phyloP scores from a whole-genome alignment of 1,140 invertebrate species.

The Lysiphlebus fabarum region DNA sequence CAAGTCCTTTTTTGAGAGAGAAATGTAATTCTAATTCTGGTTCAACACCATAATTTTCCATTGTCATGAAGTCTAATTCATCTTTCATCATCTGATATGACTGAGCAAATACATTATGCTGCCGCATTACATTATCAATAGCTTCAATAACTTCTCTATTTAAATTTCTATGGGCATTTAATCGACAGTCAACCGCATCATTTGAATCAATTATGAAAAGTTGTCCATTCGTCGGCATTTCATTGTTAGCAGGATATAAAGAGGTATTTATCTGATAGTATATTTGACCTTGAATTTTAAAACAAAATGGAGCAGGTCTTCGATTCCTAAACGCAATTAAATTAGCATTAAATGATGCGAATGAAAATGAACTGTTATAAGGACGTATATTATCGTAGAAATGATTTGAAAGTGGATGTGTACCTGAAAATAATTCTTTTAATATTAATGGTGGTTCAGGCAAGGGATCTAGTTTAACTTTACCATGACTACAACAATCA shows the following conservation, averaged over 20 bases:
- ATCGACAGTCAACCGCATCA: not conserved
- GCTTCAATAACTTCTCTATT: not conserved
- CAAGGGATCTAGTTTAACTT: conserved; percentile 14
- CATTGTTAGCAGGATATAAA: conserved; percentile 8
- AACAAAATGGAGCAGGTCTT: conserved; percentile 18
- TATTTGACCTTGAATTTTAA: conserved; percentile 21
- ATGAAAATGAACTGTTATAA: conserved; percentile 26
- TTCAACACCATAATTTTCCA: not conserved
- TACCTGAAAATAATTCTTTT: conserved; percentile 15
- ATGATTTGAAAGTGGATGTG: conserved; percentile 15
- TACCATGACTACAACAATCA: conserved; percentile 23
- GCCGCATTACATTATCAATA: not conserved
- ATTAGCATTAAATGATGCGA: conserved; percentile 22
- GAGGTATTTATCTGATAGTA: conserved; percentile 20
- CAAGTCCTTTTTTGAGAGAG: conserved; percentile 15
- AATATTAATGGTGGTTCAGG: conserved; percentile 16
- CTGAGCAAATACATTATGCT: not conserved
- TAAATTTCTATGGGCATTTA: not conserved
- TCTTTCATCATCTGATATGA: conserved; percentile 3
- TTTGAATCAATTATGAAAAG: conserved; percentile 20
- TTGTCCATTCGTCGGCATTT: conserved; percentile 17
- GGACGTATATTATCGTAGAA: conserved; percentile 43
- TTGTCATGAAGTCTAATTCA: not conserved
- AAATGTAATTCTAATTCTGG: conserved; percentile 20
- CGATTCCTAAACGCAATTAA: conserved; percentile 16